A percentile compares a stretch with the other conserved stretches of the same genome.
Conservation (phyloP, 1,140 invertebrate species). For the Steinernema khuongi region DNA sequence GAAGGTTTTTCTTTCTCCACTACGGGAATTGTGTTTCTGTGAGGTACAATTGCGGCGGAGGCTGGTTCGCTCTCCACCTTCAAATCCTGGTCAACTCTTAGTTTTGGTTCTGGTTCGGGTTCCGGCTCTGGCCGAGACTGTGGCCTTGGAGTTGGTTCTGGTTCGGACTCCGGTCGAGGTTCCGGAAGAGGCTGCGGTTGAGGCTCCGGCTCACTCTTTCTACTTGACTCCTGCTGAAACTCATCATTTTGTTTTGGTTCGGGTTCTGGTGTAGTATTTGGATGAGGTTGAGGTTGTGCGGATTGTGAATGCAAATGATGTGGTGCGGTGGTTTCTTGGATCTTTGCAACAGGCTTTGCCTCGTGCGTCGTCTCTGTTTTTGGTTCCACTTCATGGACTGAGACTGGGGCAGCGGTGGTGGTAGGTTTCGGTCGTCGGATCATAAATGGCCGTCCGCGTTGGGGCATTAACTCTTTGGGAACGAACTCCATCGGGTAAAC, state of each 20-base stretch:
- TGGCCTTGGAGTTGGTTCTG: neutral
- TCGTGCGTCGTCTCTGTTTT: neutral
- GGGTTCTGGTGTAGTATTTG: neutral
- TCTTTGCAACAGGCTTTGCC: neutral
- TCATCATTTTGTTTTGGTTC: neutral
- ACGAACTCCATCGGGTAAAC: slow-evolving; percentile 29
- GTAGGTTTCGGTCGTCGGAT: slow-evolving; percentile 1
- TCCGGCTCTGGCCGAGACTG: neutral
- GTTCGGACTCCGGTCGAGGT: neutral
- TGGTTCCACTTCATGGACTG: neutral
- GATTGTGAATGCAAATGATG: neutral
- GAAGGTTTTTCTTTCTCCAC: neutral
- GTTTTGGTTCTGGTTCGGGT: neutral
- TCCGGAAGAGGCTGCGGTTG: neutral
- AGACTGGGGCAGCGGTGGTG: neutral
- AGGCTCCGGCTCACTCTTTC: neutral
- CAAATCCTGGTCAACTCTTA: neutral
- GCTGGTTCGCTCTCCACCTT: neutral
- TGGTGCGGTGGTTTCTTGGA: neutral
- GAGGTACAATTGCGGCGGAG: neutral
- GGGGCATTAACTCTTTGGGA: neutral
- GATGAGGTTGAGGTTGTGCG: neutral
- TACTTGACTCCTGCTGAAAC: no score
- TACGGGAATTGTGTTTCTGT: neutral
- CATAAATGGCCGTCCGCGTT: slow-evolving; percentile 6